Percentiles rank a stretch among this genome's conserved stretches.
Evolutionary conservation across 2,113 vertebrate genomes (phyloP).

Genomic region (Chaenogobius annularis): DNA sequence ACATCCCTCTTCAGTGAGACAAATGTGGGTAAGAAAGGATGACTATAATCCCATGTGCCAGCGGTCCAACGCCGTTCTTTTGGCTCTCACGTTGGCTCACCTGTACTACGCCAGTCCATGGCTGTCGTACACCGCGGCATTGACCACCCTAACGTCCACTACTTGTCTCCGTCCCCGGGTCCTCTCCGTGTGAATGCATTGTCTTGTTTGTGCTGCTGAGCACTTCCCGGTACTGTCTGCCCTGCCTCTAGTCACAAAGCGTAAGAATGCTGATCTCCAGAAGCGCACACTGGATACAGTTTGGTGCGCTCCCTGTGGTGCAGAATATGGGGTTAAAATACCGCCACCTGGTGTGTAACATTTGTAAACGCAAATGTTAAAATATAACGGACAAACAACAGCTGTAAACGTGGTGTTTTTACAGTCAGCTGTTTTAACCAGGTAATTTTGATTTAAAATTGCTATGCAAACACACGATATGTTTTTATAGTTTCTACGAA

Average conservation of each 20-base stretch:
- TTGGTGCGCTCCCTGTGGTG: neutral
- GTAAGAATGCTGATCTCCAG: conserved; percentile 31
- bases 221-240: conserved; percentile 6
- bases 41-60: conserved; percentile 47
- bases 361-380: conserved; percentile 6
- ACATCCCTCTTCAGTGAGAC: conserved; percentile 50
- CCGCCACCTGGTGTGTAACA: conserved; percentile 43
- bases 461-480: no score
- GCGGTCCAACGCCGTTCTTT: conserved; percentile 19
- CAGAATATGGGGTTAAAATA: conserved; percentile 6
- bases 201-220: neutral
- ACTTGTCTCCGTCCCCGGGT: neutral
- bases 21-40: conserved; percentile 24
- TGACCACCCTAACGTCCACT: conserved; percentile 10
- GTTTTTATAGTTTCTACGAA: no score
- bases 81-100: conserved; percentile 57
- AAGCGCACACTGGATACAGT: conserved; percentile 6
- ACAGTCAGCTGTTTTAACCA: neutral
- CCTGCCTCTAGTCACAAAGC: conserved; percentile 13
- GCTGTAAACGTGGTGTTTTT: neutral
- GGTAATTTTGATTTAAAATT: neutral
- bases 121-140: conserved; percentile 22
- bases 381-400: neutral
- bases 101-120: conserved; percentile 61
- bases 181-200: conserved; percentile 9